Percentiles rank a stretch among this genome's conserved stretches.
Evolutionary conservation across 2,888 invertebrate species (phyloP).

Genomic region (Acleris emargana): DNA sequence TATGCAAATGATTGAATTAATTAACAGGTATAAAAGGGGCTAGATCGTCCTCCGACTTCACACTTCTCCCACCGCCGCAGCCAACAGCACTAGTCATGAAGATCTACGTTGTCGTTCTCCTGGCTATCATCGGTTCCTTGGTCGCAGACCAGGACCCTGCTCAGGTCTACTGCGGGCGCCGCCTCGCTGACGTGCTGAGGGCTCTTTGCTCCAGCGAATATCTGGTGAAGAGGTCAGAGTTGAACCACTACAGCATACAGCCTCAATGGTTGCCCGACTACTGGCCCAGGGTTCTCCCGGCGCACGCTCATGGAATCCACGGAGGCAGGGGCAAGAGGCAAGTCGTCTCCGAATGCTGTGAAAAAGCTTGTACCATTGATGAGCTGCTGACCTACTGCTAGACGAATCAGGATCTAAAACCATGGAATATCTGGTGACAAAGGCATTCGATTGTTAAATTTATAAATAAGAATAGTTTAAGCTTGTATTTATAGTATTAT

Average conservation of each 20-base stretch:
- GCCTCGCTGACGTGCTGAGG: conserved; percentile 39
- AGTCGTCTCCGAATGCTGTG: conserved; percentile 50
- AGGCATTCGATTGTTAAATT: no score
- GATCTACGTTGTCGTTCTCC: conserved; percentile 3
- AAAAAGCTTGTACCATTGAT: conserved; percentile 46
- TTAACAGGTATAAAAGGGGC: conserved; percentile 24
- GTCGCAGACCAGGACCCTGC: conserved; percentile 15
- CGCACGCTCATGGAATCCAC: conserved; percentile 1
- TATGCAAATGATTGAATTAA: conserved; percentile 2
- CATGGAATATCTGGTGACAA: neutral
- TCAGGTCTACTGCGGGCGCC: conserved; percentile 42
- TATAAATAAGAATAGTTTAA: no score
- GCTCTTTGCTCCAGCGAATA: conserved; percentile 35
- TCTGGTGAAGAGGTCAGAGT: conserved; percentile 9
- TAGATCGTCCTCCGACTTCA: neutral
- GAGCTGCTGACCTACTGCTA: conserved; percentile 41
- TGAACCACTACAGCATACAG: neutral
- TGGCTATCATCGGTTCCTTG: conserved; percentile 14
- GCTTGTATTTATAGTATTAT: no score
- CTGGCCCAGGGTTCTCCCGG: conserved; percentile 21
- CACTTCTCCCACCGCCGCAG: neutral
- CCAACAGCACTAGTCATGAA: conserved; percentile 17
- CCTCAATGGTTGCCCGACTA: conserved; percentile 6
- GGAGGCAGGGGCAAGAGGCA: conserved; percentile 33
- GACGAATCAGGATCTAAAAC: neutral